These are phyloP conservation scores for Bettongia penicillata DNA, from an alignment of 2,113 vertebrate species.

Conservation along the genomic window DNA sequence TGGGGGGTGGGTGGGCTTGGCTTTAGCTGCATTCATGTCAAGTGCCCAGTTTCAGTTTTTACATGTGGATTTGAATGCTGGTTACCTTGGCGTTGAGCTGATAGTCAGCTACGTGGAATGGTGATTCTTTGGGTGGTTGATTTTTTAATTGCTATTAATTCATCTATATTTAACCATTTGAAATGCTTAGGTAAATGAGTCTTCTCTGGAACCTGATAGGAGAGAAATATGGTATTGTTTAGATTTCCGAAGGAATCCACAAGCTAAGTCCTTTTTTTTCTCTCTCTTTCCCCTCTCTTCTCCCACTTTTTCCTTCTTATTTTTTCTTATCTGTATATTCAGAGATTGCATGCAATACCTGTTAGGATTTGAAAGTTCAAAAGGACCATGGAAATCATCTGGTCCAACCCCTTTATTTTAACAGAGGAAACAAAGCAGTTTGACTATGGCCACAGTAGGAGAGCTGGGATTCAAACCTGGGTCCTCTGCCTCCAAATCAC, in stretches of 20 bases:
- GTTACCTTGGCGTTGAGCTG: not conserved
- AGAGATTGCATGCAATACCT: not conserved
- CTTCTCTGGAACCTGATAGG: not conserved
- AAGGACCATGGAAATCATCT: not conserved
- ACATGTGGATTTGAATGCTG: fast-evolving
- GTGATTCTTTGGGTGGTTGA: not conserved
- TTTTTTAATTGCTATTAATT: not conserved
- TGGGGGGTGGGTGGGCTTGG: not conserved
- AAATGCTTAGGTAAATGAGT: not conserved
- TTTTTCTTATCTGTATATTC: not conserved
- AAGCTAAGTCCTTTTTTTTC: not conserved
- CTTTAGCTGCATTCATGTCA: not conserved
- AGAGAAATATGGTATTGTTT: not conserved
- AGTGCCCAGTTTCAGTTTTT: not conserved
- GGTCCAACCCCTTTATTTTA: not conserved
- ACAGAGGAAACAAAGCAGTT: not conserved
- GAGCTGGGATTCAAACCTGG: not conserved
- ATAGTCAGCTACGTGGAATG: not conserved
- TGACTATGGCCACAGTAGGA: not conserved
- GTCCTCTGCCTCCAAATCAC: not conserved
- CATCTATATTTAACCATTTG: not conserved
- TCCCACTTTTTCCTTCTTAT: not conserved
- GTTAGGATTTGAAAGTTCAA: not conserved
- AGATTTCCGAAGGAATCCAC: not conserved
- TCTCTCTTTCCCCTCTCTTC: not conserved